Base-by-base conservation (phyloP, 2,888 invertebrate genomes). In the Heterodera filipjevi region DNA sequence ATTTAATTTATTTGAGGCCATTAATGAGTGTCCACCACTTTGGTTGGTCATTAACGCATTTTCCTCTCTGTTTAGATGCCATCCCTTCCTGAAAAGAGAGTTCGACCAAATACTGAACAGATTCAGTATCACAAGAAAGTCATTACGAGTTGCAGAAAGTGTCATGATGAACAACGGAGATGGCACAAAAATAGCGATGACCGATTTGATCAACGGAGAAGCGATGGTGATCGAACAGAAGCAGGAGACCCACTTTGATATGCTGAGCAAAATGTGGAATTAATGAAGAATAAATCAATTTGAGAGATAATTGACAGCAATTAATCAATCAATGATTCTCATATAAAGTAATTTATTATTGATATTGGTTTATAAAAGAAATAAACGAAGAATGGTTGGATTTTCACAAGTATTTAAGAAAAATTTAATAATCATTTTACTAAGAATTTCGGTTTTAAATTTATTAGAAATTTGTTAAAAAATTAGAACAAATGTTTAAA, bases 61-160 rank as follows among this genome's bases (percentile, higher is more conserved):
- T 49, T 3, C 44, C 44, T 14, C 16, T 14, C 49, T 14, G 19
- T 68, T 19, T 35, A 68, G 68, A 3, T 68, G 35, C 22, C 68
- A 68, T 68, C 68, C 68, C 32, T 68, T 68, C 35, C 35, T 68
- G 33, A 68, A 68, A 33, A 32, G 68, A 68, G 68, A 68, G 32
- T 68, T 68, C 27, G 12, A 5, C n/a, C 59, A 10, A 3, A n/a
- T 59, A n/a, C 1, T 59, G 59, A 59, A 59, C 59, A n/a, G 59
- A 19, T 59, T 59, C 59, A n/a, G 10, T 12, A 22, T 59, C 59
- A 5, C n/a, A n/a, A n/a, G n/a, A n/a, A 39, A 12, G 39, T 39
- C 39, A 39, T 10, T 39, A 10, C 39, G 39, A 39, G 39, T 39
- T 0, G 39, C 39, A 39, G 39, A 39, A 39, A 39, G 12, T 39